These are phyloP conservation scores for Parnassius apollo DNA, from an alignment of 2,888 invertebrate genomes.

Conservation along the genomic window DNA sequence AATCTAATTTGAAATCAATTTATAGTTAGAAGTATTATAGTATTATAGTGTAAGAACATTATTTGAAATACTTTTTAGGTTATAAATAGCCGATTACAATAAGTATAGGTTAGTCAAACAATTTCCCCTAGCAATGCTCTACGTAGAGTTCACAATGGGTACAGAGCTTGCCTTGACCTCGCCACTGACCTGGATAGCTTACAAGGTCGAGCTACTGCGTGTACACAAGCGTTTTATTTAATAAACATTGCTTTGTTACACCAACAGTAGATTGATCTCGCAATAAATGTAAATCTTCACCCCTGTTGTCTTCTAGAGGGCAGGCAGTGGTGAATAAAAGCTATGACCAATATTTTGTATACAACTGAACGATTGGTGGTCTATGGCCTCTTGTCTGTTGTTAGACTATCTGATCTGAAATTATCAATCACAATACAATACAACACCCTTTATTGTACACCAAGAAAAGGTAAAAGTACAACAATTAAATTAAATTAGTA, in stretches of 20 bases:
- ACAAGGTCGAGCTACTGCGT: conserved; percentile 16
- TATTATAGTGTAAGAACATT: too few species aligned
- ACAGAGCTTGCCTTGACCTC: conserved; percentile 20
- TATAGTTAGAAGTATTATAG: too few species aligned
- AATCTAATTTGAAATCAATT: too few species aligned
- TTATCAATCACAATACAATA: too few species aligned
- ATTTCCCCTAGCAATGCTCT: conserved; percentile 6
- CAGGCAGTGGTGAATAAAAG: not conserved
- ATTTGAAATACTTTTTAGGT: too few species aligned
- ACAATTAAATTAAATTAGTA: too few species aligned
- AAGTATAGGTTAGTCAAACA: conserved; percentile 16
- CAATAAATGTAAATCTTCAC: not conserved
- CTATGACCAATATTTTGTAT: too few species aligned
- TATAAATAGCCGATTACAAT: not conserved
- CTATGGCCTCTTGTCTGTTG: too few species aligned
- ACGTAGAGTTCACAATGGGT: conserved; percentile 20
- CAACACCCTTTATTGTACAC: too few species aligned
- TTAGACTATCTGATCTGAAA: too few species aligned
- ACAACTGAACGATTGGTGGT: too few species aligned
- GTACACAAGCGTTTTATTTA: conserved; percentile 15
- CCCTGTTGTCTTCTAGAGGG: not conserved
- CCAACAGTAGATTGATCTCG: conserved; percentile 16
- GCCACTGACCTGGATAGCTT: conserved; percentile 24
- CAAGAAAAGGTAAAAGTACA: too few species aligned
- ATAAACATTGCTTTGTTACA: conserved; percentile 22